A percentile compares a stretch with the other conserved stretches of the same genome.
These are phyloP conservation scores for Vultur gryphus DNA, from an alignment of 2,797 vertebrate species.

Conservation along the genomic window DNA sequence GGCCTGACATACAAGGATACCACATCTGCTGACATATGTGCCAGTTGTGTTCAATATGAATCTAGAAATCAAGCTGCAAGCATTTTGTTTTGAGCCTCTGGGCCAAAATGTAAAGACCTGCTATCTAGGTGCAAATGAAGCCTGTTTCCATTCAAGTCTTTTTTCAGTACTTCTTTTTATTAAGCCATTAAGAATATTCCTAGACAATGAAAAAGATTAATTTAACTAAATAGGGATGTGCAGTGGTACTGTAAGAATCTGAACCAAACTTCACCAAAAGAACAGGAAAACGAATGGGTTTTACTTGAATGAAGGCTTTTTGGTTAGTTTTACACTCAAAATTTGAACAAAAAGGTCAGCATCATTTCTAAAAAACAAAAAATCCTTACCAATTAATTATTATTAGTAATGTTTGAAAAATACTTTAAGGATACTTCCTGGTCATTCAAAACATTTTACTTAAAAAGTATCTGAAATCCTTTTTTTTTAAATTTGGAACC, in stretches of 20 bases:
- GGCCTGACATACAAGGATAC: not conserved
- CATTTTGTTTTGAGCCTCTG: not conserved
- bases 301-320: not conserved
- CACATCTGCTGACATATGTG: not conserved
- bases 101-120: not conserved
- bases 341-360: not conserved
- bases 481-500: not conserved
- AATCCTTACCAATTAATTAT: not conserved
- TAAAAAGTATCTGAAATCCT: not conserved
- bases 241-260: not conserved
- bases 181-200: not conserved
- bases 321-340: not conserved
- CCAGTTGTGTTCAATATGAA: not conserved
- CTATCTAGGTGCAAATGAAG: not conserved
- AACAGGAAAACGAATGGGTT: not conserved
- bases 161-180: not conserved
- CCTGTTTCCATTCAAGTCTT: not conserved
- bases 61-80: constrained; percentile 1
- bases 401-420: not conserved
- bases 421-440: not conserved
- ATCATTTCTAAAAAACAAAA: not conserved
- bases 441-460: not conserved
- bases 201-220: not conserved
- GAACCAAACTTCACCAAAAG: not conserved
- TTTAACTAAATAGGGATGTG: not conserved